Percentiles rank a stretch among this genome's conserved stretches.
Evolutionary conservation across 2,888 invertebrate species (phyloP).

Genomic region (Cepaea hortensis): DNA sequence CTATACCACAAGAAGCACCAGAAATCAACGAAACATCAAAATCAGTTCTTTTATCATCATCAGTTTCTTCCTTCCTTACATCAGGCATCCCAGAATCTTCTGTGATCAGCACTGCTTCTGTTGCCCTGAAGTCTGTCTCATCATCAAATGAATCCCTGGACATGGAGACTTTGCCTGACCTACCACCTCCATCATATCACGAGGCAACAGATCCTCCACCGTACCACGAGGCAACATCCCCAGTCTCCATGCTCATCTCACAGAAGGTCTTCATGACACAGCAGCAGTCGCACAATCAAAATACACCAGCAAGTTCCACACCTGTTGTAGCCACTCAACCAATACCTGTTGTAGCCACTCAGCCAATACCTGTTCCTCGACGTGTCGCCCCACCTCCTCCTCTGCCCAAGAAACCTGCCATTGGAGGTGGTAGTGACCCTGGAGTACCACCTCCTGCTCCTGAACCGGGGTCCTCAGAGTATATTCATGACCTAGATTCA

Average conservation of each 20-base stretch:
- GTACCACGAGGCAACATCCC: constrained; percentile 50
- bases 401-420: constrained; percentile 45
- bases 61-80: background rate
- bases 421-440: background rate
- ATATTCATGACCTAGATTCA: constrained; percentile 11
- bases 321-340: constrained; percentile 28
- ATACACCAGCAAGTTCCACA: background rate
- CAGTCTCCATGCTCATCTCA: constrained; percentile 42
- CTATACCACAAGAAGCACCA: too few relatives aligned
- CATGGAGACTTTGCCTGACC: constrained; percentile 32
- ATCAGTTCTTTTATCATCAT: background rate
- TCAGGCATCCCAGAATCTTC: background rate
- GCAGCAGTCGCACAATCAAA: background rate
- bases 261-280: constrained; percentile 28
- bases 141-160: constrained; percentile 21
- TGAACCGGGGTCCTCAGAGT: constrained; percentile 37
- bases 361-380: constrained; percentile 55
- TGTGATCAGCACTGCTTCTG: background rate
- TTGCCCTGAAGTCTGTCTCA: constrained; percentile 1
- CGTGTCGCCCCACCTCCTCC: constrained; percentile 56
- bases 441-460: constrained; percentile 54
- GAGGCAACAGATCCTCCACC: constrained; percentile 45
- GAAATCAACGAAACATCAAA: background rate
- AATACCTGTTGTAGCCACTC: constrained; percentile 8
- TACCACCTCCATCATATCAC: constrained; percentile 50